Percentiles rank a stretch among this genome's conserved stretches.
Evolutionary conservation across 2,888 invertebrate genomes (phyloP).

Genomic region (Tachina grossa): DNA sequence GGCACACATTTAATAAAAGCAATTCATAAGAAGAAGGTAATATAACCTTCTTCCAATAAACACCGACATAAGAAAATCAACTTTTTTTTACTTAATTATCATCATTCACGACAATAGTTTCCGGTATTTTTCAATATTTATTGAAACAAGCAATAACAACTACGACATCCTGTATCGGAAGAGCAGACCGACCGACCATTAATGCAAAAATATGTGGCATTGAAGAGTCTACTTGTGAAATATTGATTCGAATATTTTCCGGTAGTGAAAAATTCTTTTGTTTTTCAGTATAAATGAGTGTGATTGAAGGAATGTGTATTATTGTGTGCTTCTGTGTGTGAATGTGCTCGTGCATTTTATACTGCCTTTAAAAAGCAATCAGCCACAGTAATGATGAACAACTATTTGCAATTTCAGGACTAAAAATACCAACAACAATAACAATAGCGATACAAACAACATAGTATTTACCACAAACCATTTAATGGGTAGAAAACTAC

Average conservation of each 20-base stretch:
- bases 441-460: neutral
- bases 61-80: neutral
- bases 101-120: conserved; percentile 50
- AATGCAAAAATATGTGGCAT: conserved; percentile 42
- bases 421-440: neutral
- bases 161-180: conserved; percentile 41
- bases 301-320: conserved; percentile 1
- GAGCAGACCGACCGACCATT: neutral
- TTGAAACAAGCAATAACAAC: conserved; percentile 41
- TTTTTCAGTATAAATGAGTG: neutral
- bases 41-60: neutral
- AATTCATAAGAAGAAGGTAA: no score
- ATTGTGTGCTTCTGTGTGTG: neutral
- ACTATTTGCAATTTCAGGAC: conserved; percentile 44
- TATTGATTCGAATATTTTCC: conserved; percentile 46
- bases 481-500: neutral
- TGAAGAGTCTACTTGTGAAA: conserved; percentile 36
- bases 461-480: conserved; percentile 40
- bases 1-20: no score
- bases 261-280: neutral
- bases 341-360: neutral
- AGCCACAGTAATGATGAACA: conserved; percentile 56
- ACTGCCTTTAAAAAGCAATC: conserved; percentile 47
- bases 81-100: conserved; percentile 33
- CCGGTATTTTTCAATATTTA: conserved; percentile 55